These are phyloP conservation scores for Mixornis gularis DNA, from an alignment of 2,113 vertebrate species.

Conservation along the genomic window DNA sequence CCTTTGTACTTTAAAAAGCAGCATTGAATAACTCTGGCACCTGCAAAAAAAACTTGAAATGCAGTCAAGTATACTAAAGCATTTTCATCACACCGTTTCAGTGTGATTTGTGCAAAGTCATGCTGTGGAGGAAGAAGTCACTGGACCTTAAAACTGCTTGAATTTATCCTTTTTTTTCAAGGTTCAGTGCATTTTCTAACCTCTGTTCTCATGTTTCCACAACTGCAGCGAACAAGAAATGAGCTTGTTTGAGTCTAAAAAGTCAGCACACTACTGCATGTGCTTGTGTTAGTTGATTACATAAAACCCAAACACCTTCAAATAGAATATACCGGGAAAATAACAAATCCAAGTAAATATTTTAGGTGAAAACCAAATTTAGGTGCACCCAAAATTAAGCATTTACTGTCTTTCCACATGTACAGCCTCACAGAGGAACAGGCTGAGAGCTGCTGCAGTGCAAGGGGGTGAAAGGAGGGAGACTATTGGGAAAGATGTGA, in stretches of 20 bases:
- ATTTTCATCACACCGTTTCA: not conserved
- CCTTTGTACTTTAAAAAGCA: not conserved
- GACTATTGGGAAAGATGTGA: not conserved
- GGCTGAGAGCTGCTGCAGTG: not conserved
- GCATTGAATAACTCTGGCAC: not conserved
- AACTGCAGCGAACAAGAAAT: not conserved
- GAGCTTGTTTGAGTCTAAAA: not conserved
- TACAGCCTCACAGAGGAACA: not conserved
- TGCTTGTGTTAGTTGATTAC: not conserved
- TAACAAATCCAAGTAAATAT: not conserved
- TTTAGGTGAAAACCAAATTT: not conserved
- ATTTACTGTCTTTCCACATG: not conserved
- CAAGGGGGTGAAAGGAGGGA: not conserved
- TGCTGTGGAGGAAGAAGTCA: constrained; percentile 17
- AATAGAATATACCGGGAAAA: not conserved
- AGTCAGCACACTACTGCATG: not conserved
- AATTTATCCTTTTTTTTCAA: constrained; percentile 26
- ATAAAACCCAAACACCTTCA: not conserved
- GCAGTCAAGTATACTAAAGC: not conserved
- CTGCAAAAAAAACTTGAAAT: not conserved
- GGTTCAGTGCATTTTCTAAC: constrained; percentile 22
- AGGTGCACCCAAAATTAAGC: not conserved
- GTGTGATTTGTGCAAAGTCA: constrained; percentile 31
- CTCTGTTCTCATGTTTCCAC: not conserved
- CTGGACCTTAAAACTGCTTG: constrained; percentile 20